Evolutionary conservation across 2,888 invertebrate genomes (phyloP), one percentile per base, ranked within the genome.

Genomic region (Harpalus rufipes): DNA sequence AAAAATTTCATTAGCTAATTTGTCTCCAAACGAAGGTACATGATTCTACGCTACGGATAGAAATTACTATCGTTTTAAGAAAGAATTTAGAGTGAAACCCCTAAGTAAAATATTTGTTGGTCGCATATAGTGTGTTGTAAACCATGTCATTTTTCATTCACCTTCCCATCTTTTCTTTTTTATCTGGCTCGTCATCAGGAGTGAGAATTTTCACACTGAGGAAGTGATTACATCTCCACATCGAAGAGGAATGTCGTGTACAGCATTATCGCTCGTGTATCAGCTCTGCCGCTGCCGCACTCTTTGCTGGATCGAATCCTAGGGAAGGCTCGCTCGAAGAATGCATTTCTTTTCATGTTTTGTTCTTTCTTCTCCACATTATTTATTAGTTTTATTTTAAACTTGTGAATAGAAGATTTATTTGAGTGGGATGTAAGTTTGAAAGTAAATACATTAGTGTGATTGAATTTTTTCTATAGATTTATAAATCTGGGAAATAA

Each of bases 351-450:
- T 68, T 68, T 68, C 21, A 32, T 21, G 39, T 39, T 68, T 68
- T 68, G n/a, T 68, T 68, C n/a, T 68, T 14, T 39, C 32, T 32
- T 68, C n/a, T 12, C 7, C 14, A 68, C 32, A 68, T 68, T 68
- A 68, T 68, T 68, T 68, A 68, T 68, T 68, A 68, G 68, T 68
- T 68, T 68, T 68, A 68, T 68, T 68, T 68, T 68, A 68, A 68
- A 68, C 32, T 39, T 39, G 68, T 39, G 68, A 68, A 68, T 68
- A 32, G 68, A 68, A 68, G 68, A 68, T 68, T 68, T 68, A 68
- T 68, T 68, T 68, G 68, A 68, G 68, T 68, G 68, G 68, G 68
- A 68, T 68, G 68, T 39, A 68, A 68, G 39, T 68, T 68, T 68
- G 68, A 68, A 68, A 68, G 68, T 39, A 68, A 68, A 68, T 68